Evolutionary conservation across 2,113 vertebrate genomes (phyloP), one percentile per base, ranked within the genome.

Genomic region (Alexandromys fortis): DNA sequence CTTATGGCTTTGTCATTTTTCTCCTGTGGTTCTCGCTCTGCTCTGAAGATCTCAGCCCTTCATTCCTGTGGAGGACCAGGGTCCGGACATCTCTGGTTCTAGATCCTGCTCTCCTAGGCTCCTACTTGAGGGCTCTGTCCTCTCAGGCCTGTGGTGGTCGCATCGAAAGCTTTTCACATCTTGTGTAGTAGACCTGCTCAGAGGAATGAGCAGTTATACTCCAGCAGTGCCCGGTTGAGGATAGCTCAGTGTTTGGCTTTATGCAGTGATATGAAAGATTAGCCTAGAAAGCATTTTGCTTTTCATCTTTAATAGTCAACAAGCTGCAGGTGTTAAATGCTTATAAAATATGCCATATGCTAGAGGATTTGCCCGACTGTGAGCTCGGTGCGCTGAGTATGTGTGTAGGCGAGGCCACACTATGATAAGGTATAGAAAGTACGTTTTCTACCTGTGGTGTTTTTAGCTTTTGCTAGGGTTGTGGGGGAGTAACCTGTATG

Each of bases 31-130:
- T 0, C 67, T 65, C 5, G 1, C 42, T 87, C 30, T 70, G 6
- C 7, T 24, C 22, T 33, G 2, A 19, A 21, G 4, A 5, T 63
- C 47, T 7, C 3, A 22, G 2, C 28, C 38, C 42, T 1, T 0
- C 9, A 33, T 28, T 21, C 65, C 55, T 8, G 17, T 63, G 4
- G 3, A 85, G 61, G 55, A 49, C 61, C 28, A 16, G 47, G 30
- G 45, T 47, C 7, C 7, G 65, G 65, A 73, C n/a, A 28, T 6
- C 49, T 1, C 1, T 19, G 38, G 30, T 33, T 81, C 52, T 22
- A 38, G 89, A 67, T 70, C 19, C 30, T 65, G 11, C 47, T 42
- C 12, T n/a, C 42, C 24, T 77, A 14, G 10, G 49, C 49, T 58
- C 24, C 22, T 4, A 7, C n/a, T n/a, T 58, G 73, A 11, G 24